Conservation (phyloP, 2,113 vertebrate genomes). For the Clarias batrachus region DNA sequence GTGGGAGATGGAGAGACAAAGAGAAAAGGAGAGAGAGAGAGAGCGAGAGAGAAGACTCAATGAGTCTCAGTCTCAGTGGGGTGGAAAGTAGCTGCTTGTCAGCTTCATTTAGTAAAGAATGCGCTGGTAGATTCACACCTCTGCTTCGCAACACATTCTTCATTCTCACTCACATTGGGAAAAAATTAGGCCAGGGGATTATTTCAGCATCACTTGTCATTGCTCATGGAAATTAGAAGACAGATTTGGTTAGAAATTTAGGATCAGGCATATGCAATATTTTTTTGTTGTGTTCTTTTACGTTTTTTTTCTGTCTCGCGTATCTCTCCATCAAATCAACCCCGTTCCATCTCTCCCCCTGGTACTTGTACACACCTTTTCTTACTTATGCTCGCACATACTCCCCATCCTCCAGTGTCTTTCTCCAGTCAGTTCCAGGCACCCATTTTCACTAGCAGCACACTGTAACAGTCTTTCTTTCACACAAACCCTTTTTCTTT, state of each 20-base stretch:
- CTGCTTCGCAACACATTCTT: neutral
- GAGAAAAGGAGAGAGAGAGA: slow-evolving; percentile 8
- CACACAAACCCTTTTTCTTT: slow-evolving; percentile 6
- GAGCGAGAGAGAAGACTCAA: slow-evolving; percentile 31
- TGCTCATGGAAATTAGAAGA: neutral
- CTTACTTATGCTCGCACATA: slow-evolving; percentile 14
- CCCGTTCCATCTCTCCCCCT: neutral
- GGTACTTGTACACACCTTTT: neutral
- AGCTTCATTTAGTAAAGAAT: slow-evolving; percentile 38
- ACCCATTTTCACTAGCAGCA: neutral
- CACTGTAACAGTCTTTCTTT: slow-evolving; percentile 15
- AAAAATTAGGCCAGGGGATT: slow-evolving; percentile 19
- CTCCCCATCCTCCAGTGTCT: neutral
- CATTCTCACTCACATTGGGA: neutral
- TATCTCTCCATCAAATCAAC: neutral
- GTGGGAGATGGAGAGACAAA: slow-evolving; percentile 40
- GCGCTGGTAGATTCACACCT: slow-evolving; percentile 38
- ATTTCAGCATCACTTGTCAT: slow-evolving; percentile 9
- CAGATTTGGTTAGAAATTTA: neutral
- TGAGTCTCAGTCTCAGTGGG: slow-evolving; percentile 26
- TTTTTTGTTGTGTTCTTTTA: neutral
- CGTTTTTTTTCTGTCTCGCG: neutral
- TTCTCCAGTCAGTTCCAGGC: slow-evolving; percentile 15
- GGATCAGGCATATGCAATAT: neutral
- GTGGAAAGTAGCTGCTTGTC: slow-evolving; percentile 25